Base-by-base conservation (phyloP, 1,140 invertebrate genomes). In the Lepidurus arcticus region DNA sequence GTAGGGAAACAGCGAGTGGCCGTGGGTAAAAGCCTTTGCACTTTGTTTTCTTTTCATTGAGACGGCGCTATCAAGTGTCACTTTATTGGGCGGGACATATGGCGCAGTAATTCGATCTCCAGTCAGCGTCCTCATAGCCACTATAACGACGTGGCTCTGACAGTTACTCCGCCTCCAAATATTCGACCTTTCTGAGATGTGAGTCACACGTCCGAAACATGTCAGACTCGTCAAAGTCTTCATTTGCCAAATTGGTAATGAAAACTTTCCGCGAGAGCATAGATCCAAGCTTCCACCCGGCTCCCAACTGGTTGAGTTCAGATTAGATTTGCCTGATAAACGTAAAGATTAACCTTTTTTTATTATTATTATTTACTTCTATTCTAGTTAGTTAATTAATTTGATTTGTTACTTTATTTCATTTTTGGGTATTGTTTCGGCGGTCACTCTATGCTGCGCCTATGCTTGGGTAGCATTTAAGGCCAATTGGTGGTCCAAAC, bases 31-130 rank as follows among this genome's bases (percentile, higher is more conserved):
- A 65, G 13, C 53, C 53, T 65, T 65, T 65, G 9, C 53, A 65
- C 53, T 65, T 65, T 65, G 53, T 65, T 65, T 65, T 65, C 53
- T 65, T 65, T 65, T 65, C 53, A 65, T 65, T 65, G 53, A 65
- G 53, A 65, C 53, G 53, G 53, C 53, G 53, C 53, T 65, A 65
- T 65, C 53, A 7, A 65, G 53, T 65, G 53, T 65, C 53, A 65
- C 53, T 65, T 65, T 65, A 65, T 65, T 65, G 53, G 53, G 53
- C 53, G 53, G 53, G 53, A 65, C 53, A 65, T 65, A 65, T 65
- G 53, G 53, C 21, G 16, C 53, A 65, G 53, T 65, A 65, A 65
- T 65, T 65, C 53, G 53, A 65, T 65, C 13, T 21, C 16, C 53
- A 65, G 53, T 9, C 53, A 13, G 13, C 53, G 53, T 65, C 53